Percentiles rank a stretch among this genome's conserved stretches.
Conservation (phyloP, 30 jellyfish, hydroid and myxozoan species). For the Turritopsis dohrnii region DNA sequence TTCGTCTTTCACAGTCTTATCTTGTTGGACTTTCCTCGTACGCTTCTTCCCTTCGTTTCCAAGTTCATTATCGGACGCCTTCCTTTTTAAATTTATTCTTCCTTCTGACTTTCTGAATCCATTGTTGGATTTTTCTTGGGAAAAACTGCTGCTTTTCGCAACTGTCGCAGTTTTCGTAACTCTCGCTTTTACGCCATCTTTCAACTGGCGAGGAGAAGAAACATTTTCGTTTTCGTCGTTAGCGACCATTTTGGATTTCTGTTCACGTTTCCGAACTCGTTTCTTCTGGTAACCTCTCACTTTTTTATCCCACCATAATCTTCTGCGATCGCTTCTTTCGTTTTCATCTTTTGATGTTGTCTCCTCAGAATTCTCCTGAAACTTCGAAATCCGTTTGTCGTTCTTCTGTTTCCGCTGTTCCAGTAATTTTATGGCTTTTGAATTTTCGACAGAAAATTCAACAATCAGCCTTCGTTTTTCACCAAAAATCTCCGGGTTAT, state of each 20-base stretch:
- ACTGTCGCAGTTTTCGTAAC: too few species aligned
- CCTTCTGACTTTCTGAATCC: not conserved
- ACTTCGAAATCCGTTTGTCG: conserved; percentile 7
- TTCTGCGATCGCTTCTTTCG: not conserved
- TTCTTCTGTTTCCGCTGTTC: conserved; percentile 44
- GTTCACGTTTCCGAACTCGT: conserved; percentile 19
- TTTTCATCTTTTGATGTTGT: not conserved
- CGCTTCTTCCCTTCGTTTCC: not conserved
- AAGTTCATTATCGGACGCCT: not conserved
- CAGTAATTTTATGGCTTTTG: conserved; percentile 63
- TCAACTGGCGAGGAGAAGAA: not conserved
- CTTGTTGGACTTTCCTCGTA: not conserved
- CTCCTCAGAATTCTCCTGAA: conserved; percentile 8
- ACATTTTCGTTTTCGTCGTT: conserved; percentile 1
- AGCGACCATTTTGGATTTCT: not conserved
- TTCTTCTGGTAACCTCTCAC: not conserved
- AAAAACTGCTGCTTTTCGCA: not conserved
- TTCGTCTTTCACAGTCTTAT: not conserved
- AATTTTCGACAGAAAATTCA: conserved; percentile 86
- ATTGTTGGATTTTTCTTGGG: not conserved
- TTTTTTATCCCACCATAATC: conserved; percentile 1
- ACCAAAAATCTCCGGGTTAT: conserved; percentile 74
- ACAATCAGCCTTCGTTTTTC: conserved; percentile 77
- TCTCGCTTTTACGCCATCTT: not conserved
- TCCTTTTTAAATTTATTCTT: not conserved